Percentiles rank a stretch among this genome's conserved stretches.
Conservation (phyloP, 2,113 vertebrate genomes). For the Erythrocercus mccallii region DNA sequence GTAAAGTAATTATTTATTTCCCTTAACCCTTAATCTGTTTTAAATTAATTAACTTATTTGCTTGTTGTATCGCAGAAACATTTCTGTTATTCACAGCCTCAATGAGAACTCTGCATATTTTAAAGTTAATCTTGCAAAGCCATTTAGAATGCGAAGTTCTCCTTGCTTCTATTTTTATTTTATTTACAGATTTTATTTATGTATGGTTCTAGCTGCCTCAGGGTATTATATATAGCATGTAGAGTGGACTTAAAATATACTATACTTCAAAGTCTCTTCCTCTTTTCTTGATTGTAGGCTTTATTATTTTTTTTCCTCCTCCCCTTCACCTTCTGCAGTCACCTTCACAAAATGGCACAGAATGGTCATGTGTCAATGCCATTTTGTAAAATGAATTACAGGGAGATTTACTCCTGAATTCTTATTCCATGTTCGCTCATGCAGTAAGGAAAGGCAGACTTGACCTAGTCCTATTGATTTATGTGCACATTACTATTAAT, state of each 20-base stretch:
- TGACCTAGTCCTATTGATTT: background rate
- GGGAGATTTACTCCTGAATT: background rate
- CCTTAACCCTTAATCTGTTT: background rate
- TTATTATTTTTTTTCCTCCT: background rate
- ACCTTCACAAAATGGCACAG: background rate
- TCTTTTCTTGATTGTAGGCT: background rate
- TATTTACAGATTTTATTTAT: background rate
- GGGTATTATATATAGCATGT: background rate
- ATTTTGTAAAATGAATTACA: background rate
- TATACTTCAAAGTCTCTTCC: background rate
- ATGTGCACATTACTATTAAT: background rate
- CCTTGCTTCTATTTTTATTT: background rate
- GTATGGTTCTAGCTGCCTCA: background rate
- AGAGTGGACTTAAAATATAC: background rate
- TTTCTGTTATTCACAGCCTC: background rate
- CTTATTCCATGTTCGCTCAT: background rate
- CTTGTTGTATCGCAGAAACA: background rate
- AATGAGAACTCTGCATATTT: background rate
- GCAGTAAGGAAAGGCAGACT: conserved; percentile 7
- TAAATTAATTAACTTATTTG: background rate
- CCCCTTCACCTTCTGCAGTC: conserved; percentile 8
- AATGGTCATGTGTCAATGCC: background rate
- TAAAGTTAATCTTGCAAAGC: background rate
- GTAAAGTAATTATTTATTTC: background rate
- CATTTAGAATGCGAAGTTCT: background rate